Conservation (phyloP, 2,888 invertebrate species). For the Drosophila tripunctata region DNA sequence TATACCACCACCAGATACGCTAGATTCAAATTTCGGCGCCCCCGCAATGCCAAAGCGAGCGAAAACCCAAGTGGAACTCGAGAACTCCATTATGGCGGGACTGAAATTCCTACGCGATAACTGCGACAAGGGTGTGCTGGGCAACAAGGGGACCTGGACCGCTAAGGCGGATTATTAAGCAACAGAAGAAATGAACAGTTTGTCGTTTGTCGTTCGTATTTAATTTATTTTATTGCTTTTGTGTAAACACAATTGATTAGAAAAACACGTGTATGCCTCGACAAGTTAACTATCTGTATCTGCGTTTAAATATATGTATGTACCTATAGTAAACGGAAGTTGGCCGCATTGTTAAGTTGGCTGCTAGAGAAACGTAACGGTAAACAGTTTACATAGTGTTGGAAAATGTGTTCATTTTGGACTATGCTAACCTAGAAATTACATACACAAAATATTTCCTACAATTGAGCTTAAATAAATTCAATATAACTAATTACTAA, state of each 20-base stretch:
- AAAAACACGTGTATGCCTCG: slow-evolving; percentile 43
- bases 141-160: slow-evolving; percentile 82
- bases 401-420: neutral
- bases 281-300: slow-evolving; percentile 45
- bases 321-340: slow-evolving; percentile 15
- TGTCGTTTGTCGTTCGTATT: slow-evolving; percentile 20
- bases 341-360: slow-evolving; percentile 19
- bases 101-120: slow-evolving; percentile 85
- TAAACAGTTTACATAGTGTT: slow-evolving; percentile 19
- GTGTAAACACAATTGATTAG: slow-evolving; percentile 59
- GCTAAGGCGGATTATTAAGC: slow-evolving; percentile 82
- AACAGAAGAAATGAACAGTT: neutral
- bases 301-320: slow-evolving; percentile 9
- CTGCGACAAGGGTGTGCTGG: slow-evolving; percentile 84
- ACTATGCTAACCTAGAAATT: slow-evolving; percentile 36
- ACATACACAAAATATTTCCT: slow-evolving; percentile 32
- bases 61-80: slow-evolving; percentile 80
- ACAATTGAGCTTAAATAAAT: slow-evolving; percentile 34
- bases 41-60: slow-evolving; percentile 62
- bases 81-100: slow-evolving; percentile 86
- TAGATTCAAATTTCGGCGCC: slow-evolving; percentile 85
- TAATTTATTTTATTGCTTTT: slow-evolving; percentile 70
- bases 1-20: slow-evolving; percentile 88
- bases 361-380: slow-evolving; percentile 42
- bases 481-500: slow-evolving; percentile 3